Evolutionary conservation across 2,888 invertebrate genomes (phyloP).

Genomic region (Ptychoptera albimana): DNA sequence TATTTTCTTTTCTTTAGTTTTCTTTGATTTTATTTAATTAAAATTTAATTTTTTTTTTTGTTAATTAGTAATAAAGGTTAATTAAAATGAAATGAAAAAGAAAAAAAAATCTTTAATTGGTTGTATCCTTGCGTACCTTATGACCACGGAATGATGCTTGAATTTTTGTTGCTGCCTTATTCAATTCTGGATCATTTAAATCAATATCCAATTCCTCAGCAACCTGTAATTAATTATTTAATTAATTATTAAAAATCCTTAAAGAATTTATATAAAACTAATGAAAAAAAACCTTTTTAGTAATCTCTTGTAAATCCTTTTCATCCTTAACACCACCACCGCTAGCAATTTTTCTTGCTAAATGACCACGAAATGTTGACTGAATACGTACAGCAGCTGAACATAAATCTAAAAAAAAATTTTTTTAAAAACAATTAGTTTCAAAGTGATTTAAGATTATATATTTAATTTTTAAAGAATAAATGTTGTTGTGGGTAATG

Average conservation of each 20-base stretch:
- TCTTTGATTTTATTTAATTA: no score
- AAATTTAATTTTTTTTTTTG: no score
- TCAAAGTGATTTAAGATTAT: no score
- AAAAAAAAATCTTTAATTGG: no score
- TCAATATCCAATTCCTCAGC: constrained; percentile 74
- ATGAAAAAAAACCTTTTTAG: constrained; percentile 28
- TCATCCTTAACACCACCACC: constrained; percentile 27
- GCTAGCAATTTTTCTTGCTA: constrained; percentile 54
- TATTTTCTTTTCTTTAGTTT: no score
- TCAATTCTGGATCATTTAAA: constrained; percentile 68
- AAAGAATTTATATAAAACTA: background rate
- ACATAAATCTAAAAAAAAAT: constrained; percentile 49
- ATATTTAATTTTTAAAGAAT: no score
- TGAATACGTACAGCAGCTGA: constrained; percentile 81
- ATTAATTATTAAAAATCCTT: background rate
- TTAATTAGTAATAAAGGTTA: no score
- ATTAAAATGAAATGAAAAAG: no score
- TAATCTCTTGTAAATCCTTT: constrained; percentile 36
- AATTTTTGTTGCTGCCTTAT: constrained; percentile 82
- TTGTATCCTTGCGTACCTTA: constrained; percentile 44
- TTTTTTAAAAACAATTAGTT: constrained; percentile 6
- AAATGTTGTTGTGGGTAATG: no score
- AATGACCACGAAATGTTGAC: constrained; percentile 79
- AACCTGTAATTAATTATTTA: constrained; percentile 9
- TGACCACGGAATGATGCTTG: constrained; percentile 86